phyloP scores from a whole-genome alignment of 2,113 vertebrate species.

The Engystomops pustulosus region DNA sequence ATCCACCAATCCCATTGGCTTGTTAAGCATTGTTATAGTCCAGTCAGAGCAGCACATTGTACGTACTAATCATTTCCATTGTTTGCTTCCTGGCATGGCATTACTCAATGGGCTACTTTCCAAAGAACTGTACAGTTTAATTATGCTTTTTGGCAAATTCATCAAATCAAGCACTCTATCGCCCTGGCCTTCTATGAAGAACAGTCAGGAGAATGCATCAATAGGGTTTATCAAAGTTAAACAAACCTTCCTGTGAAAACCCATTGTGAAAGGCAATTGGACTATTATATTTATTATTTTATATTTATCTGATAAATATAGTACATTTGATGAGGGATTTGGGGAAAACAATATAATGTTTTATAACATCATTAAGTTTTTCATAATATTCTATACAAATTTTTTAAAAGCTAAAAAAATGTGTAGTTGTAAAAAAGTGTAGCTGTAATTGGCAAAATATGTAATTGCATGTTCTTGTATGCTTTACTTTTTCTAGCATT shows the following conservation, averaged over 20 bases:
- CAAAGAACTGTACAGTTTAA: not conserved
- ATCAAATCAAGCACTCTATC: constrained; percentile 11
- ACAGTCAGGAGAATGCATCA: not conserved
- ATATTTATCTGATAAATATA: too few species aligned
- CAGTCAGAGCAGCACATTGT: not conserved
- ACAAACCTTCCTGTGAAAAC: not conserved
- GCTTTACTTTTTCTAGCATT: too few species aligned
- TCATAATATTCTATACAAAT: too few species aligned
- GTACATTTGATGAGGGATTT: too few species aligned
- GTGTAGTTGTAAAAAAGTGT: too few species aligned
- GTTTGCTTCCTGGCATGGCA: constrained; percentile 18
- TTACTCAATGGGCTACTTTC: constrained; percentile 37
- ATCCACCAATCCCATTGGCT: constrained; percentile 21
- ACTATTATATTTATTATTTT: too few species aligned
- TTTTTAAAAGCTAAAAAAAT: too few species aligned
- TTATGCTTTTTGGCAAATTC: not conserved
- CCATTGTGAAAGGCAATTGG: not conserved
- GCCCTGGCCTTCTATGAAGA: not conserved
- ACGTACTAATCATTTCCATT: constrained; percentile 21
- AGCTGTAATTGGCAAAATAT: too few species aligned
- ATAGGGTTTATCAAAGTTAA: not conserved
- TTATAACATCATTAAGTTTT: too few species aligned
- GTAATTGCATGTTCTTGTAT: too few species aligned
- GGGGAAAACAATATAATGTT: too few species aligned
- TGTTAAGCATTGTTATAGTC: constrained; percentile 43